phyloP scores from a whole-genome alignment of 2,888 invertebrate genomes.

The Andrena praecox region DNA sequence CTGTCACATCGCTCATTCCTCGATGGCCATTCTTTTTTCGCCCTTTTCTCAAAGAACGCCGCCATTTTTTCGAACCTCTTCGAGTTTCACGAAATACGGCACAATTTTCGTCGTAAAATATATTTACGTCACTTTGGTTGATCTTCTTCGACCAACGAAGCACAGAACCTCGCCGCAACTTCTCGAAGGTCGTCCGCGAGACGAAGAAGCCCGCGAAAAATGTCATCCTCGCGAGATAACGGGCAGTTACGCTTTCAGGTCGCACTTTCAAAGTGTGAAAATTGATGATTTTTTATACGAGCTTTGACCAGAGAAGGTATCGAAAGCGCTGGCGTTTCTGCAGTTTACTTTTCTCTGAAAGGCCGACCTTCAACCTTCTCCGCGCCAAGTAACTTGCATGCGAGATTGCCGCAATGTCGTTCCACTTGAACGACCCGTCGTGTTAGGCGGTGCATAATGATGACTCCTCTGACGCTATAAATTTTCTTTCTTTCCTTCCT shows the following conservation, averaged over 20 bases:
- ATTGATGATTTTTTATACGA: conserved; percentile 14
- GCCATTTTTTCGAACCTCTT: neutral
- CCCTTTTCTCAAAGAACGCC: neutral
- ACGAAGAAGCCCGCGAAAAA: neutral
- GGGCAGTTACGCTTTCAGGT: neutral
- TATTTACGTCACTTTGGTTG: no score
- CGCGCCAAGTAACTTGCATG: conserved; percentile 49
- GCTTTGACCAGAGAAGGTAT: conserved; percentile 47
- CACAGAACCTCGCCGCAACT: neutral
- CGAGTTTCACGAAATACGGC: neutral
- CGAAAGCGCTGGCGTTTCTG: conserved; percentile 49
- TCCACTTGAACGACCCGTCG: conserved; percentile 59
- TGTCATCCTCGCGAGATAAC: neutral
- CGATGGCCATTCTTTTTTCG: neutral
- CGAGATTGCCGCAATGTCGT: conserved; percentile 51
- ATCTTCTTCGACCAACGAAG: neutral
- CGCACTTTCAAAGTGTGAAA: neutral
- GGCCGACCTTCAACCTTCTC: conserved; percentile 54
- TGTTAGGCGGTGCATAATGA: conserved; percentile 49
- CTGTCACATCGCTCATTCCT: conserved; percentile 11
- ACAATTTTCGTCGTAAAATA: no score
- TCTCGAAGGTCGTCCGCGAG: neutral
- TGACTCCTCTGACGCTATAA: conserved; percentile 48
- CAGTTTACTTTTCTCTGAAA: conserved; percentile 60
- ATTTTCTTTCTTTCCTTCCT: conserved; percentile 46